These are phyloP conservation scores for Agrilus planipennis DNA, from an alignment of 1,140 invertebrate species.

Conservation along the genomic window DNA sequence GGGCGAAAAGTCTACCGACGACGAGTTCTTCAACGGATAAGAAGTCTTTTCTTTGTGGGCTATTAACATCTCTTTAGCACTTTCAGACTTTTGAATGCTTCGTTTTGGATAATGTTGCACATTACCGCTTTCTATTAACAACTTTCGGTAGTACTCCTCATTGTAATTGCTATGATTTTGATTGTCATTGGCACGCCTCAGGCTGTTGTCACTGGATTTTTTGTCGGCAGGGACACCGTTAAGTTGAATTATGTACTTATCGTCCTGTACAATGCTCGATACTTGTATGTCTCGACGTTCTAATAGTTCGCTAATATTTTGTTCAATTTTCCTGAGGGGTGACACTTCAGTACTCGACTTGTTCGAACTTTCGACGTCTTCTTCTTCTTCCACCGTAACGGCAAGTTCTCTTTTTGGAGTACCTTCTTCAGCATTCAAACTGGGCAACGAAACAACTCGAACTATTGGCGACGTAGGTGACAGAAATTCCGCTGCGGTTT, in stretches of 20 bases:
- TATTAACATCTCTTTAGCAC: constrained; percentile 52
- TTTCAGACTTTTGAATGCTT: constrained; percentile 51
- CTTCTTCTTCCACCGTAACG: constrained; percentile 50
- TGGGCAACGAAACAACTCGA: constrained; percentile 53
- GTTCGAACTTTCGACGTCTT: constrained; percentile 42
- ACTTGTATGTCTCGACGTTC: constrained; percentile 36
- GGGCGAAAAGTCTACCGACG: constrained; percentile 43
- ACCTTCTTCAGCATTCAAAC: constrained; percentile 41
- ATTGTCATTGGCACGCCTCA: constrained; percentile 37
- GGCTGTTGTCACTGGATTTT: constrained; percentile 35
- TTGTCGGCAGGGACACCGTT: constrained; percentile 18
- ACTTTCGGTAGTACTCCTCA: constrained; percentile 41
- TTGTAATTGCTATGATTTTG: constrained; percentile 46
- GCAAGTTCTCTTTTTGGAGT: constrained; percentile 37
- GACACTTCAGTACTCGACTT: constrained; percentile 42
- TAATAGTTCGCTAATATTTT: constrained; percentile 50
- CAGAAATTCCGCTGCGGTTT: constrained; percentile 39
- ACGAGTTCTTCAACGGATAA: constrained; percentile 40
- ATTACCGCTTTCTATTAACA: constrained; percentile 37
- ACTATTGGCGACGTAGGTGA: constrained; percentile 36
- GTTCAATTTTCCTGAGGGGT: constrained; percentile 51
- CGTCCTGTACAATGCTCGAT: constrained; percentile 21
- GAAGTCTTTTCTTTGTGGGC: constrained; percentile 39
- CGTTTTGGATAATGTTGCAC: constrained; percentile 12
- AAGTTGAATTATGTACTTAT: constrained; percentile 15